Base-by-base conservation (phyloP, 1,140 invertebrate species). In the Penaeus japonicus region DNA sequence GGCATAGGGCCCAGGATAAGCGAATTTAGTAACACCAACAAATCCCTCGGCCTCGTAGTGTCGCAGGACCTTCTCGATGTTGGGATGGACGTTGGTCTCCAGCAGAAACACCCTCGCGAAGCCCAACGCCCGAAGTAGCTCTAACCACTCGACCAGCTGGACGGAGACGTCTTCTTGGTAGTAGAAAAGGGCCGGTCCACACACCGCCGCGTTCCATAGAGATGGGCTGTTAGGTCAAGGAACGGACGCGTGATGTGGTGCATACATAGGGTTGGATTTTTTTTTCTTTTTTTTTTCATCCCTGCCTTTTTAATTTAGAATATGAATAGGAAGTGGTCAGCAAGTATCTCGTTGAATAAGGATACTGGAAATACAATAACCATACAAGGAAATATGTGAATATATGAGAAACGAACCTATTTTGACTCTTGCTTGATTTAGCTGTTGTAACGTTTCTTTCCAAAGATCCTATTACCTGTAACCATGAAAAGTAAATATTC, bases 41-140 rank as follows among this genome's bases (percentile, higher is more conserved):
- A 75, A 73, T 77, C 84, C 84, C 77, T 85, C 65, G 30, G 53
- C 77, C 55, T 85, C 84, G 39, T 57, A 90, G 84, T 57, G 77
- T 20, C 59, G 47, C 53, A 89, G 24, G 17, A 90, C 77, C 27
- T 82, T 85, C 39, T 85, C 24, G 35, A 85, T 77, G 47, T 85
- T 85, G 24, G 55, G 75, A 39, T 89, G 84, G 55, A 54, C 73
- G 53, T 79, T 55, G 7, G 65, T 84, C 2, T 54, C 35, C 30
- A 77, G 75, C 35, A 84, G 47, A 27, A 85, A 77, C 17, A 89
- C 30, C 30, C 55, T 85, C 12, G 73, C 30, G 27, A 73, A 84
- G 57, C 65, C 84, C 22, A 73, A n/a, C 10, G 47, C 54, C 54
- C 47, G 55, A 2, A 89, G 59, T 57, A 82, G 55, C 53, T 78